Base-by-base conservation (phyloP, 2,113 vertebrate genomes). In the Pterocles orientalis region DNA sequence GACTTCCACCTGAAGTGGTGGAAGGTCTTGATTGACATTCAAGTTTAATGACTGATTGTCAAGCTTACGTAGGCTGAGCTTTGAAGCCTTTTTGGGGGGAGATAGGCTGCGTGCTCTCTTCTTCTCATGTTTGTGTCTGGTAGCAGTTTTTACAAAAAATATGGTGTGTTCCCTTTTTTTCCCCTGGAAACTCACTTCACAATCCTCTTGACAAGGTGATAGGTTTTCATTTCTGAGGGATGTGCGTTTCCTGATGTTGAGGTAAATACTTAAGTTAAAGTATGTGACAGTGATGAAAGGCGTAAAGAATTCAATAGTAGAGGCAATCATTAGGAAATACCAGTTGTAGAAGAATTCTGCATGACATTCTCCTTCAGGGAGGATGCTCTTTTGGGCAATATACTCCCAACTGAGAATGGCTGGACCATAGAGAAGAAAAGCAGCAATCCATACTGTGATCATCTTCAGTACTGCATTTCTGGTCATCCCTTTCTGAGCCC, bases 301-400 rank as follows among this genome's bases (percentile, higher is more conserved):
- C 6, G 98, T 98, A 87, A 98, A 98, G 92, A 98, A 98, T 95
- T 98, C 98, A 45, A 98, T 82, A 15, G 97, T 97, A 57, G 98
- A 98, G 23, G 98, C 98, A 12, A 96, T 98, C 95, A 98, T 98
- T 36, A 98, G 92, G 94, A 98, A 98, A 69, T 98, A 98, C 97
- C 98, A 98, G 85, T 98, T 98, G 95, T 98, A 98, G 94, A 98
- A 98, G 88, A 98, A 98, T 86, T 98, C 98, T 17, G 98, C 98
- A 4, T 98, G 97, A 78, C 98, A 98, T 88, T 98, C 95, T 36
- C 97, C 92, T 36, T 97, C 92, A 6, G 96, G 97, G 25, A 98
- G 95, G 41, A 98, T 98, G 69, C 97, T 98, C 12, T 86, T 92
- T 18, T 97, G 98, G 24, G 98, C 95, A 62, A 97, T 78, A 54